Base-by-base conservation (phyloP, 2,888 invertebrate genomes). In the Hipparchia sbordonii region DNA sequence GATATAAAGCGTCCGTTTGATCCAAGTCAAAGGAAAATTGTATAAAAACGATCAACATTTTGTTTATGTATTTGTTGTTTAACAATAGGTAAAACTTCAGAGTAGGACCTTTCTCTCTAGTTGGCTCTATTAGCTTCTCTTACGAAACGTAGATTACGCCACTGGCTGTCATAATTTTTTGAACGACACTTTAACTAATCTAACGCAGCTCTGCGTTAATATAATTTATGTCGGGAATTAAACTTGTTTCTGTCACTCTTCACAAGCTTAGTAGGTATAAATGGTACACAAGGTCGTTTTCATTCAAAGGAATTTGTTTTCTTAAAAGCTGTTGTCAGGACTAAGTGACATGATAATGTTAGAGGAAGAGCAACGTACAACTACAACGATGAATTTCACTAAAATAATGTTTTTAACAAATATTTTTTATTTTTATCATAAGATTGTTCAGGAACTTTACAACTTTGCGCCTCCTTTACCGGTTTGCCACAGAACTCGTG, bases 201-300 rank as follows among this genome's bases (percentile, higher is more conserved):
- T 75, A 74, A 79, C 78, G 13, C 67, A 71, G 57, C 70, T 62
- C 71, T 74, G 72, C 76, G 76, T 74, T 78, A 78, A 77, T 80
- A 77, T 65, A 76, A 79, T 79, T 79, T 81, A 76, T 77, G 77
- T 77, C 68, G 74, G 67, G 76, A 80, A 81, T 80, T 80, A 66
- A 74, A 72, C 71, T 76, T 73, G 67, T 68, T 67, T 72, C 59
- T 76, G 71, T 66, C 33, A 59, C 72, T 76, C 77, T 68, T 74
- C 54, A 72, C 67, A 79, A 78, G 77, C 80, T 80, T 79, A 77
- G 79, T 82, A 76, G 82, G 23, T 23, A 23, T 13, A 72, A 77
- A 79, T 82, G 76, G 81, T 46, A 72, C 71, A 77, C 87, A 86
- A 89, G 89, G 89, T 79, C 82, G 69, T 76, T 86, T 79, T 81